A percentile compares a stretch with the other conserved stretches of the same genome.
phyloP scores from a whole-genome alignment of 2,888 invertebrate genomes.

The Rotaria socialis region DNA sequence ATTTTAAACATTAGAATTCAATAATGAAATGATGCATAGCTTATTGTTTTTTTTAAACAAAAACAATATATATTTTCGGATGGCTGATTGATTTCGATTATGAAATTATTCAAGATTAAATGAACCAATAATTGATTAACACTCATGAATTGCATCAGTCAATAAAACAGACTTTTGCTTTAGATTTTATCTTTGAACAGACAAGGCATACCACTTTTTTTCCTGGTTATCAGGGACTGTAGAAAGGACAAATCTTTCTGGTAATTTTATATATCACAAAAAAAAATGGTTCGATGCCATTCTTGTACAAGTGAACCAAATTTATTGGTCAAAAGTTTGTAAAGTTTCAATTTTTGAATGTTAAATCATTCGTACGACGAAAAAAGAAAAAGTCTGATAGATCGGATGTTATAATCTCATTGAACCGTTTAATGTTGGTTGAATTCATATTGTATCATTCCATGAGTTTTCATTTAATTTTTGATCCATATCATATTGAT shows the following conservation, averaged over 20 bases:
- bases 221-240: too few relatives aligned
- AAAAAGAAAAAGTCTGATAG: too few relatives aligned
- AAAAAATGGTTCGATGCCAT: too few relatives aligned
- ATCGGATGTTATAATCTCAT: too few relatives aligned
- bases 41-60: neutral
- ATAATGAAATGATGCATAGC: too few relatives aligned
- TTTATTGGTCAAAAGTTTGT: too few relatives aligned
- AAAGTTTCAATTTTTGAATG: too few relatives aligned
- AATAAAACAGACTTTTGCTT: conserved; percentile 21
- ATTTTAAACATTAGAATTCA: neutral
- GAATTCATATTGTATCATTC: neutral
- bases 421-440: neutral
- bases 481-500: conserved; percentile 5
- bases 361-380: too few relatives aligned
- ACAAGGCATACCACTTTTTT: neutral
- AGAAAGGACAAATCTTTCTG: too few relatives aligned
- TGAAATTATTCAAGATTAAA: neutral
- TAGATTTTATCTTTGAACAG: neutral
- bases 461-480: neutral
- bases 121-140: neutral
- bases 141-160: neutral
- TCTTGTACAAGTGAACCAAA: too few relatives aligned
- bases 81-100: neutral
- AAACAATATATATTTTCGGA: neutral
- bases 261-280: neutral